Evolutionary conservation across 2,888 invertebrate species (phyloP).

Genomic region (Cacoxenus indagator): DNA sequence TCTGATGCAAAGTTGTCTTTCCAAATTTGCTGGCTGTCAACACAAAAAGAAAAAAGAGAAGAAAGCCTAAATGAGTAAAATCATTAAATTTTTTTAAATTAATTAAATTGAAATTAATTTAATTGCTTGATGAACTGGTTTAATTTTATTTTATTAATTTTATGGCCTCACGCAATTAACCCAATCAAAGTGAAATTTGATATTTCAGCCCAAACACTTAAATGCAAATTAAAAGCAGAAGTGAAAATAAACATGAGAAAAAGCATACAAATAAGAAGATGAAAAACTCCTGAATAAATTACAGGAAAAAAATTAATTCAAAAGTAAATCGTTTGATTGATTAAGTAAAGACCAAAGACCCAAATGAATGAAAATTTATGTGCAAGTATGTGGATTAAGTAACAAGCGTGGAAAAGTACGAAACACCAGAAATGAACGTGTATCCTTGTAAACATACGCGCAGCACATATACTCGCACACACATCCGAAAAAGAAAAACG

Average conservation of each 20-base stretch:
- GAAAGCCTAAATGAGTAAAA: too few species aligned
- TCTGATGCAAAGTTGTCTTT: too few species aligned
- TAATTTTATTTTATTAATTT: neutral
- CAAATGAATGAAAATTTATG: constrained; percentile 44
- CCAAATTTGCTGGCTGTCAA: too few species aligned
- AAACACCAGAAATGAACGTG: neutral
- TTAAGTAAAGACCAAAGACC: neutral
- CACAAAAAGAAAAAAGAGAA: too few species aligned
- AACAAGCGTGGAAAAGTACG: constrained; percentile 5
- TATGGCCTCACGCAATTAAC: neutral
- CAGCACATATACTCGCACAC: too few species aligned
- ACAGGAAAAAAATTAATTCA: neutral
- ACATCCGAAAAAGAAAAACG: neutral
- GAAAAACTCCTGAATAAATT: neutral
- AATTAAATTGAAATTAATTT: neutral
- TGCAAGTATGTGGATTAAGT: constrained; percentile 36
- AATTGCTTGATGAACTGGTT: neutral
- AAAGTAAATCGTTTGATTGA: too few species aligned
- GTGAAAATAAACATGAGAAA: neutral
- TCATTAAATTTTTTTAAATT: too few species aligned
- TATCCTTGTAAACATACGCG: neutral
- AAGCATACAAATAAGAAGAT: too few species aligned
- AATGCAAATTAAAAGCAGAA: neutral
- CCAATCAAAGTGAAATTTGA: neutral
- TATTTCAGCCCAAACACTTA: neutral